These are phyloP conservation scores for Dendrocincla fuliginosa DNA, from an alignment of 2,797 vertebrate species.

Conservation along the genomic window DNA sequence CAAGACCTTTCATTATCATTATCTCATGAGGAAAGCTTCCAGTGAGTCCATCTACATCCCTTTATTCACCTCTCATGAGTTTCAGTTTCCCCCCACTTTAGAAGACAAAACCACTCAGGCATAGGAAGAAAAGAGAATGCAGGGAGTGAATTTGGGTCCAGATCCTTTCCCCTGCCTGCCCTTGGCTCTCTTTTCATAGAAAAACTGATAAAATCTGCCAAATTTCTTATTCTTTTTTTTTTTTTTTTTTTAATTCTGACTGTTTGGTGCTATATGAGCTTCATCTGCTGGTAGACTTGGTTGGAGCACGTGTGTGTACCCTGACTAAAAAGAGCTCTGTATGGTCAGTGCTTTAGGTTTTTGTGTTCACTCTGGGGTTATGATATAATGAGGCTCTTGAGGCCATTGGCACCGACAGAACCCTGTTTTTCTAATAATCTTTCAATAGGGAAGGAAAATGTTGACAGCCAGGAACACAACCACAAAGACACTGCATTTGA, in stretches of 20 bases:
- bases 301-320: background rate
- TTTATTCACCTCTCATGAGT: background rate
- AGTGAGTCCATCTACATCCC: background rate
- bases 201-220: background rate
- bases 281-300: background rate
- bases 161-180: accelerated
- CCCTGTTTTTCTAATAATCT: background rate
- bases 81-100: background rate
- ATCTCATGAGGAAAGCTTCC: slow-evolving; percentile 8
- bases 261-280: background rate
- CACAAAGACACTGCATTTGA: background rate
- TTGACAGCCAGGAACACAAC: background rate
- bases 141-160: background rate
- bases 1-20: background rate
- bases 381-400: background rate
- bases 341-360: background rate
- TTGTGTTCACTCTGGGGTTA: background rate
- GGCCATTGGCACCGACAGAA: background rate
- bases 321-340: background rate
- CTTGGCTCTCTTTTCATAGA: background rate
- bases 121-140: background rate
- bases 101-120: background rate
- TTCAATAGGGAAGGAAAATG: background rate
- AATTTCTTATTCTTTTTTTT: background rate
- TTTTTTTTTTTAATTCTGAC: background rate